A percentile compares a stretch with the other conserved stretches of the same genome.
Evolutionary conservation across 1,140 invertebrate species (phyloP).

Genomic region (Xylocopa sonorina): DNA sequence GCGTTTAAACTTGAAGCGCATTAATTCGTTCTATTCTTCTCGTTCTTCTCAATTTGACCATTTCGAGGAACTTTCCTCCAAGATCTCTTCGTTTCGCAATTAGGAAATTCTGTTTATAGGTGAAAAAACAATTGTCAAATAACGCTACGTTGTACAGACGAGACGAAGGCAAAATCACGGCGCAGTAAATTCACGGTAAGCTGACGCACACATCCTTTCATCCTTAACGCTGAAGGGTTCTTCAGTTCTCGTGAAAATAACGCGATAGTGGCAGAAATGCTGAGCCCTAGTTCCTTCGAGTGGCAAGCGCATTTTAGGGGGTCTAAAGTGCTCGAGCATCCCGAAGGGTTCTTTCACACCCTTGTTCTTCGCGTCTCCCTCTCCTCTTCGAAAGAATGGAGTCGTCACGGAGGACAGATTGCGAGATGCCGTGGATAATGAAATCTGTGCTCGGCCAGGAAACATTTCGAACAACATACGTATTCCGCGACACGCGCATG

Average conservation of each 20-base stretch:
- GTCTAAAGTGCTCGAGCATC: slow-evolving; percentile 55
- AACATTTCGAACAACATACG: neutral
- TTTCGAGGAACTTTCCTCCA: neutral
- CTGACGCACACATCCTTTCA: slow-evolving; percentile 41
- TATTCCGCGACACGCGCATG: neutral
- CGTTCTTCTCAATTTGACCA: neutral
- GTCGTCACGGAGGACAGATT: slow-evolving; percentile 19
- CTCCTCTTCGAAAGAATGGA: slow-evolving; percentile 15
- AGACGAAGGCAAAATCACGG: slow-evolving; percentile 1
- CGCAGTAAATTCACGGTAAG: slow-evolving; percentile 17
- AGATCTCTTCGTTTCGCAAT: too few relatives aligned
- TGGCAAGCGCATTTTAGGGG: slow-evolving; percentile 48
- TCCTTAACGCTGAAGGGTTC: slow-evolving; percentile 40
- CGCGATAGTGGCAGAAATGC: slow-evolving; percentile 56
- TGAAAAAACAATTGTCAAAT: neutral
- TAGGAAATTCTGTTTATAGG: too few relatives aligned
- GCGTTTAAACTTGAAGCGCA: slow-evolving; percentile 27
- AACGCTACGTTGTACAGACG: neutral
- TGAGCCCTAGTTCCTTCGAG: slow-evolving; percentile 58
- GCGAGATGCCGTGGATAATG: slow-evolving; percentile 27
- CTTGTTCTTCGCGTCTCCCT: slow-evolving; percentile 8
- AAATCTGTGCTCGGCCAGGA: slow-evolving; percentile 30
- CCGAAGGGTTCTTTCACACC: slow-evolving; percentile 50
- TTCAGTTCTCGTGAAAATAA: slow-evolving; percentile 57
- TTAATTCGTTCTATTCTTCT: neutral